Conservation (phyloP, 2,797 vertebrate genomes). For the Urosaurus nigricauda region DNA sequence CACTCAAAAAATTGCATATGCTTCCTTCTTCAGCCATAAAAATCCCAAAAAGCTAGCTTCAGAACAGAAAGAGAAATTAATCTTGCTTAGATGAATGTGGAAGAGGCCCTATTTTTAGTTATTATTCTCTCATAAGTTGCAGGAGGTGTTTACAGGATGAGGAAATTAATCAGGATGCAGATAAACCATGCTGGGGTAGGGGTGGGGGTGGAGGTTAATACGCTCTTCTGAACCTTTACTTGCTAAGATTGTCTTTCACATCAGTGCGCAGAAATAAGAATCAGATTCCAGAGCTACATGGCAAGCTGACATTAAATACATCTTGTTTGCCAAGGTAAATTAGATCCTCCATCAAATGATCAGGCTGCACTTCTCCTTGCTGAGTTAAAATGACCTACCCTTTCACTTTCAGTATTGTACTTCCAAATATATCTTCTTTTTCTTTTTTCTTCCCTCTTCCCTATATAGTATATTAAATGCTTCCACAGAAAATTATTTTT, state of each 20-base stretch:
- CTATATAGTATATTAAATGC: slow-evolving; percentile 44
- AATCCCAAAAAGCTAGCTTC: not conserved
- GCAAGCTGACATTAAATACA: slow-evolving; percentile 49
- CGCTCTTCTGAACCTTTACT: not conserved
- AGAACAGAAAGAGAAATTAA: not conserved
- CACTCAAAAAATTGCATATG: not conserved
- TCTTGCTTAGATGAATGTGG: slow-evolving; percentile 14
- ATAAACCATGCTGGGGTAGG: not conserved
- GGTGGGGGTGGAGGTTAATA: not conserved
- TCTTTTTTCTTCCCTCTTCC: slow-evolving; percentile 9
- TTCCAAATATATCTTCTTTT: slow-evolving; percentile 49
- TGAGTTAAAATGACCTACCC: slow-evolving; percentile 64
- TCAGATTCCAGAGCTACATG: slow-evolving; percentile 8
- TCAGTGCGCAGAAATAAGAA: not conserved
- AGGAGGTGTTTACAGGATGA: slow-evolving; percentile 5
- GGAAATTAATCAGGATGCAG: slow-evolving; percentile 6
- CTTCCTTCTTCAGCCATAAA: not conserved
- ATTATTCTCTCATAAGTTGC: slow-evolving; percentile 18
- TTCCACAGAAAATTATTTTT: slow-evolving; percentile 44
- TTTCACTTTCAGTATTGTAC: slow-evolving; percentile 68
- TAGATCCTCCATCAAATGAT: slow-evolving; percentile 47
- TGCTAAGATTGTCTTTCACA: slow-evolving; percentile 29
- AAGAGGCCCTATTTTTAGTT: slow-evolving; percentile 19
- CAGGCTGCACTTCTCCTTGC: slow-evolving; percentile 55
- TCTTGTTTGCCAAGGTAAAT: slow-evolving; percentile 54